These are phyloP conservation scores for Masnerella sp. DNA, from an alignment of 2,888 invertebrate species.

Conservation along the genomic window DNA sequence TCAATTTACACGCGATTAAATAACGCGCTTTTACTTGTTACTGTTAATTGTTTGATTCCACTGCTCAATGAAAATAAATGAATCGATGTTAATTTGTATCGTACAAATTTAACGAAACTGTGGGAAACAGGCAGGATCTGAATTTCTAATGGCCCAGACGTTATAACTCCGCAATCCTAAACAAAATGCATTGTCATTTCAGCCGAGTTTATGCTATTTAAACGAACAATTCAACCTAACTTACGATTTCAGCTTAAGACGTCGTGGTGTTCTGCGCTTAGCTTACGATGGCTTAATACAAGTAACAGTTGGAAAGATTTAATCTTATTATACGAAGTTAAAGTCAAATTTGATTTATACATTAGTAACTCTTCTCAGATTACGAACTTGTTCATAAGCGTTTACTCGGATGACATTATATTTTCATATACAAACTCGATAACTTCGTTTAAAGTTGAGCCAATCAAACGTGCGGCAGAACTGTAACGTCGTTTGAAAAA, in stretches of 20 bases:
- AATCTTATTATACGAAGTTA: constrained; percentile 46
- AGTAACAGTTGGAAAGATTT: constrained; percentile 45
- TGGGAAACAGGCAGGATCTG: neutral
- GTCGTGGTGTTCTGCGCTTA: constrained; percentile 17
- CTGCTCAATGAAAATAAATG: neutral
- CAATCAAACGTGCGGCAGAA: neutral
- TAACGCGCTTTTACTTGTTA: too few species aligned
- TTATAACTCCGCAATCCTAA: constrained; percentile 8
- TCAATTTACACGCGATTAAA: neutral
- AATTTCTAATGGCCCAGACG: neutral
- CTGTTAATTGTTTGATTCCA: too few species aligned
- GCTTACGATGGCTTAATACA: constrained; percentile 42
- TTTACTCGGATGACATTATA: constrained; percentile 26
- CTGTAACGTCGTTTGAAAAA: neutral
- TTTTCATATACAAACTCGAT: constrained; percentile 13
- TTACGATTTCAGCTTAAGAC: constrained; percentile 50
- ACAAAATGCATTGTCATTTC: constrained; percentile 35
- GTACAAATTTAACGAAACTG: neutral
- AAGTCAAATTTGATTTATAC: constrained; percentile 46
- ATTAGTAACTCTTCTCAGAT: constrained; percentile 36
- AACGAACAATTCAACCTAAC: constrained; percentile 34
- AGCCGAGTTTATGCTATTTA: constrained; percentile 22
- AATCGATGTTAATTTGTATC: neutral
- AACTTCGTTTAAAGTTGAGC: constrained; percentile 3
- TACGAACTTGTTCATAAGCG: constrained; percentile 23